phyloP scores from a whole-genome alignment of 1,140 invertebrate genomes.

The Teleogryllus occipitalis region DNA sequence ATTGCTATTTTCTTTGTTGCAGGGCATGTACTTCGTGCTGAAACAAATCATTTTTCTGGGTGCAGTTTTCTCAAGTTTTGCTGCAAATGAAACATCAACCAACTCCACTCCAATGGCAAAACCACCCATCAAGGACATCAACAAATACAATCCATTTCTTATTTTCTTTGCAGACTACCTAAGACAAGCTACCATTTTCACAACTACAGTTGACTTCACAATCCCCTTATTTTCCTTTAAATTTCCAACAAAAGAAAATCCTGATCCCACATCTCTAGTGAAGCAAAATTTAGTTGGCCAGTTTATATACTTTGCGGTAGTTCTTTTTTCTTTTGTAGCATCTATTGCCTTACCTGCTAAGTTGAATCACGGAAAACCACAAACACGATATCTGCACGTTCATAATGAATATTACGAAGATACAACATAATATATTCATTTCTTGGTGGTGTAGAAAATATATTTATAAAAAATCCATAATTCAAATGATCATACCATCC shows the following conservation, averaged over 20 bases:
- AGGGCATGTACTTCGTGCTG: no score
- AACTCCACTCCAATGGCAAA: background rate
- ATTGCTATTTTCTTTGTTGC: no score
- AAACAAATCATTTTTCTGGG: no score
- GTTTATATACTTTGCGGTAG: slow-evolving; percentile 16
- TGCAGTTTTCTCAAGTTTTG: background rate
- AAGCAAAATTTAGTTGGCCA: slow-evolving; percentile 21
- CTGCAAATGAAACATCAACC: background rate
- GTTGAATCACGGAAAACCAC: slow-evolving; percentile 8
- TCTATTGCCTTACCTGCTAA: slow-evolving; percentile 18
- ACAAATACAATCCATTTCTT: background rate
- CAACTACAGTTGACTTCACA: slow-evolving; percentile 31
- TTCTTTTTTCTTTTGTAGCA: slow-evolving; percentile 11
- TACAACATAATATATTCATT: no score
- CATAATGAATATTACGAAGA: no score
- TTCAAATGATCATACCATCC: no score
- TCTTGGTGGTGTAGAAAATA: no score
- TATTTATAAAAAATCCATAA: no score
- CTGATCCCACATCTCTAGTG: slow-evolving; percentile 10
- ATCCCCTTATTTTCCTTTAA: slow-evolving; percentile 33
- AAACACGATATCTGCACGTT: background rate
- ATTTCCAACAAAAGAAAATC: slow-evolving; percentile 25
- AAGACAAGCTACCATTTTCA: slow-evolving; percentile 28
- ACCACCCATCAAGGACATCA: background rate
- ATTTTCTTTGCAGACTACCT: slow-evolving; percentile 16